These are phyloP conservation scores for Danio choprae DNA, from an alignment of 2,797 vertebrate species.

Conservation along the genomic window DNA sequence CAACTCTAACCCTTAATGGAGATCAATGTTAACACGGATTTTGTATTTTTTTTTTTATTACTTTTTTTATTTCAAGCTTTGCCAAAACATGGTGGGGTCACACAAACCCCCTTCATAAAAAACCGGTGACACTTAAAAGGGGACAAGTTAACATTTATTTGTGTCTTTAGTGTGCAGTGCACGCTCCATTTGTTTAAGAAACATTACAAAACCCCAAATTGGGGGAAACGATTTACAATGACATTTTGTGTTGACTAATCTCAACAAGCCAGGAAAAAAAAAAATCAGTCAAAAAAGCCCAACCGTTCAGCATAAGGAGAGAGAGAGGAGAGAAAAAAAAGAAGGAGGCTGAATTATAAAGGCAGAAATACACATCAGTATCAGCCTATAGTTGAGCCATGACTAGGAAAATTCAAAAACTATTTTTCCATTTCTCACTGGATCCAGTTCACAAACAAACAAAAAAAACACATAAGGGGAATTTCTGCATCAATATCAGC, in stretches of 20 bases:
- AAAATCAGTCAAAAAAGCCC: slow-evolving; percentile 62
- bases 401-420: slow-evolving; percentile 53
- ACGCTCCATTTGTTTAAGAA: slow-evolving; percentile 74
- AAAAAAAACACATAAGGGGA: slow-evolving; percentile 27
- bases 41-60: neutral
- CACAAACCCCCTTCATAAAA: slow-evolving; percentile 63
- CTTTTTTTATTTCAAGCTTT: neutral
- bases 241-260: slow-evolving; percentile 54
- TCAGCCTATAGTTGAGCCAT: slow-evolving; percentile 44
- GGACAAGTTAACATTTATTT: slow-evolving; percentile 64
- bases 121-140: slow-evolving; percentile 67
- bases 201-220: slow-evolving; percentile 74
- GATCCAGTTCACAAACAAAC: slow-evolving; percentile 18
- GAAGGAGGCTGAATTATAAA: slow-evolving; percentile 45
- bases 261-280: slow-evolving; percentile 52
- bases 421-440: slow-evolving; percentile 9
- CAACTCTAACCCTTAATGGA: slow-evolving; percentile 53
- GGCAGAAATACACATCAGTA: slow-evolving; percentile 35
- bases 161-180: slow-evolving; percentile 75
- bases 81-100: slow-evolving; percentile 26
- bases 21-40: slow-evolving; percentile 33
- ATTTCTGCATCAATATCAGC: slow-evolving; percentile 37
- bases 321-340: neutral
- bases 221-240: slow-evolving; percentile 70
- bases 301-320: slow-evolving; percentile 56